phyloP scores from a whole-genome alignment of 2,797 vertebrate genomes.

The Enteromius paludinosus region DNA sequence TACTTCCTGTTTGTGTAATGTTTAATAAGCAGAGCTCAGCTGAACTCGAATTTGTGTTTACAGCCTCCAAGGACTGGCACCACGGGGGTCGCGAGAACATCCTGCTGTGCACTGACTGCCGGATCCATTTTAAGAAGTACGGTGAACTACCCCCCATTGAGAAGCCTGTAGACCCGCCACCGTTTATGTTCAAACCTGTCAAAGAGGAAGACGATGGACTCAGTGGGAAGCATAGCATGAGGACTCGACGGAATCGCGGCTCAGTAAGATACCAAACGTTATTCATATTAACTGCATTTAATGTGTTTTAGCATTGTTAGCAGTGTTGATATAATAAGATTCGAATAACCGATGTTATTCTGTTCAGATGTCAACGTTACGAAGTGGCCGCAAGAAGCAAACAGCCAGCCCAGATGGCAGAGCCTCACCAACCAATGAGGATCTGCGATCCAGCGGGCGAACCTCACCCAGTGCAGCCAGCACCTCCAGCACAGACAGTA shows the following conservation, averaged over 20 bases:
- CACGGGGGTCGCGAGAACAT: slow-evolving; percentile 99
- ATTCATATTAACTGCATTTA: neutral
- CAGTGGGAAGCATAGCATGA: slow-evolving; percentile 99
- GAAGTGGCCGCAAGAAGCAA: slow-evolving; percentile 99
- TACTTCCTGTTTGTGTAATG: slow-evolving; percentile 27
- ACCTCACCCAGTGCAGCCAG: slow-evolving; percentile 96
- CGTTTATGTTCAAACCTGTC: slow-evolving; percentile 99
- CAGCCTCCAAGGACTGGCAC: slow-evolving; percentile 99
- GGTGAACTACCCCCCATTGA: slow-evolving; percentile 98
- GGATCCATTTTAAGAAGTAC: slow-evolving; percentile 99
- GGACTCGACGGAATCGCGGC: slow-evolving; percentile 97
- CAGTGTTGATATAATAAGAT: neutral
- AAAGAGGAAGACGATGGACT: slow-evolving; percentile 99
- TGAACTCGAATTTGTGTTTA: slow-evolving; percentile 46
- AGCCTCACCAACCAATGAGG: slow-evolving; percentile 93
- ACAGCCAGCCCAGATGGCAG: slow-evolving; percentile 96
- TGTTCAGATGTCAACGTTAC: slow-evolving; percentile 95
- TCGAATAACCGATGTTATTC: neutral
- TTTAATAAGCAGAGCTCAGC: slow-evolving; percentile 43
- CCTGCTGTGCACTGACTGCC: slow-evolving; percentile 95
- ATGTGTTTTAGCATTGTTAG: neutral
- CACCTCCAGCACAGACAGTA: slow-evolving; percentile 98
- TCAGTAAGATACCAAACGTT: slow-evolving; percentile 80
- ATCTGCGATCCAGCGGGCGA: slow-evolving; percentile 93
- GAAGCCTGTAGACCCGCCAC: slow-evolving; percentile 97